A percentile compares a stretch with the other conserved stretches of the same genome.
Evolutionary conservation across 2,113 vertebrate species (phyloP).

Genomic region (Rhinichthys klamathensis): DNA sequence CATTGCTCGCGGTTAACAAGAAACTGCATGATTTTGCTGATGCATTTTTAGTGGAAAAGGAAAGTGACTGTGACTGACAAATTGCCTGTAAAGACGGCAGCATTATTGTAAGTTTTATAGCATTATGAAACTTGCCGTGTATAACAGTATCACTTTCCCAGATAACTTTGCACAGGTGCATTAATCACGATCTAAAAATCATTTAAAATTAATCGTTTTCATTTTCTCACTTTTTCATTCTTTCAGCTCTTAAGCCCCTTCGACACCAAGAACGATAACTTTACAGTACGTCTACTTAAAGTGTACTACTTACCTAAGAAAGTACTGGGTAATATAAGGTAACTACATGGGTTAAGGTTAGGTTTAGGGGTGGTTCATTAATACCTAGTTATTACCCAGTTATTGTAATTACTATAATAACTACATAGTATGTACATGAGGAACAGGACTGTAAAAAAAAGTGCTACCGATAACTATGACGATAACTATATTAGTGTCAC

Average conservation of each 20-base stretch:
- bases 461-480: too few relatives aligned
- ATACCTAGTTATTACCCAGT: too few relatives aligned
- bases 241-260: neutral
- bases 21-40: slow-evolving; percentile 16
- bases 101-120: neutral
- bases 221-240: neutral
- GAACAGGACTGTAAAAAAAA: too few relatives aligned
- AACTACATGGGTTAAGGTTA: too few relatives aligned
- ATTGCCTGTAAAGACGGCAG: neutral
- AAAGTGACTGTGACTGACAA: slow-evolving; percentile 30
- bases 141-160: neutral
- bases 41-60: neutral
- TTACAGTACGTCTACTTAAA: too few relatives aligned
- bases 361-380: too few relatives aligned
- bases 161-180: neutral
- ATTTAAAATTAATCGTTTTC: neutral
- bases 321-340: too few relatives aligned
- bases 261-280: too few relatives aligned
- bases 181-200: neutral
- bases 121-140: neutral
- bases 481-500: too few relatives aligned
- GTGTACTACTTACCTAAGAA: too few relatives aligned
- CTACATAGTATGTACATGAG: too few relatives aligned
- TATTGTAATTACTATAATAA: too few relatives aligned
- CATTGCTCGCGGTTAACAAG: slow-evolving; percentile 15